These are phyloP conservation scores for Coptodon bakossiorum DNA, from an alignment of 2,113 vertebrate species.

Conservation along the genomic window DNA sequence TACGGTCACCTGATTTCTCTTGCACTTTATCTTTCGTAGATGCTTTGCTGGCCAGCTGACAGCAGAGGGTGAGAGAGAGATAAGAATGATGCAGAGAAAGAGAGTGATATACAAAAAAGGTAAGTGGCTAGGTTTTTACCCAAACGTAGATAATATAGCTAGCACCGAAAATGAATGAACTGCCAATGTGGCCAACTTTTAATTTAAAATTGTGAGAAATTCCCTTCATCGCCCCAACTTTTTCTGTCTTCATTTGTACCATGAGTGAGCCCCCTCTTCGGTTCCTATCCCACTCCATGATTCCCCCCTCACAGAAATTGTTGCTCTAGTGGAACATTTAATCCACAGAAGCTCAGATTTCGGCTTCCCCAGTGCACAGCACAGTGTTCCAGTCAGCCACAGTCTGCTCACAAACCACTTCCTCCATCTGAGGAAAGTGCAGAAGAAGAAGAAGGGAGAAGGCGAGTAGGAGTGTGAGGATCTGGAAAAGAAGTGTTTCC, in stretches of 20 bases:
- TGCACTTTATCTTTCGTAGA: background rate
- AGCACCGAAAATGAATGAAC: background rate
- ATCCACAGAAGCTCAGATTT: constrained; percentile 64
- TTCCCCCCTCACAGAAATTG: constrained; percentile 63
- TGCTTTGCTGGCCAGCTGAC: background rate
- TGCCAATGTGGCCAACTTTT: background rate
- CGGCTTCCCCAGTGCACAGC: constrained; percentile 49
- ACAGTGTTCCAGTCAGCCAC: constrained; percentile 53
- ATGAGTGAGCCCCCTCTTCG: background rate
- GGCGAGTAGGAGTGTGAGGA: background rate
- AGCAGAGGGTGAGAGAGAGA: background rate
- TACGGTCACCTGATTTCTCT: background rate
- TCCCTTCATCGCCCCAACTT: background rate
- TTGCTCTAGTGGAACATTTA: constrained; percentile 76
- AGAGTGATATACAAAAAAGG: background rate
- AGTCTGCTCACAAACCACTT: constrained; percentile 72
- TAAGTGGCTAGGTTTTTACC: background rate
- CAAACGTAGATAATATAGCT: background rate
- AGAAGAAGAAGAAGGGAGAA: background rate
- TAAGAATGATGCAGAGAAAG: background rate
- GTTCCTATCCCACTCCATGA: constrained; percentile 30
- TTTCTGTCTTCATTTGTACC: background rate
- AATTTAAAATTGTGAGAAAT: background rate
- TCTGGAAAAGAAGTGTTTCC: background rate
- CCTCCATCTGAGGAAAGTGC: constrained; percentile 42